Conservation (phyloP, 2,113 vertebrate genomes). For the Tragelaphus imberbis region DNA sequence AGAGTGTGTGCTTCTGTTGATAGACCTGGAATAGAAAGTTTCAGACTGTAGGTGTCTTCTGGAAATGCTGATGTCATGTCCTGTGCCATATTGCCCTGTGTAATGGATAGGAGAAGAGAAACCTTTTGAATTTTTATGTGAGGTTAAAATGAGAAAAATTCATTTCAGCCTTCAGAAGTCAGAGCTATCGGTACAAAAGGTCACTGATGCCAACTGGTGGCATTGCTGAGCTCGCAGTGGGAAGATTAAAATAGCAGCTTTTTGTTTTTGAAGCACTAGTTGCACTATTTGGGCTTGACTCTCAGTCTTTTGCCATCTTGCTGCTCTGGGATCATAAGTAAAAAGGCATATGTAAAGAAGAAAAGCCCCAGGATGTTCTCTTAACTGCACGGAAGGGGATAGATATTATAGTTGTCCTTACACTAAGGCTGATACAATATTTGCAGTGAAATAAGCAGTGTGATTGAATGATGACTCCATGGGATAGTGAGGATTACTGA, state of each 20-base stretch:
- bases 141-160: constrained; percentile 48
- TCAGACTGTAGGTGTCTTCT: neutral
- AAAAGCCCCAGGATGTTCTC: neutral
- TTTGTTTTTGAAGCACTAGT: neutral
- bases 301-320: constrained; percentile 10
- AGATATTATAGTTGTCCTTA: neutral
- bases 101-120: neutral
- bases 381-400: neutral
- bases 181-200: neutral
- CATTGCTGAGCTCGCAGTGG: constrained; percentile 26
- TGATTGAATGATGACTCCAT: neutral
- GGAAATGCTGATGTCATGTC: neutral
- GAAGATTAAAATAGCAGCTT: constrained; percentile 49
- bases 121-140: constrained; percentile 44
- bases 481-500: neutral
- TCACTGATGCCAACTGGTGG: constrained; percentile 5
- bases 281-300: neutral
- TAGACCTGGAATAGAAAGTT: neutral
- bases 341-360: neutral
- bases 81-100: neutral
- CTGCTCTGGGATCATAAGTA: neutral
- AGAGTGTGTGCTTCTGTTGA: neutral
- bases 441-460: neutral
- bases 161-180: constrained; percentile 29
- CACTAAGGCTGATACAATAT: neutral